Evolutionary conservation across 1,140 invertebrate genomes (phyloP).

Genomic region (Cotesia chilonis): DNA sequence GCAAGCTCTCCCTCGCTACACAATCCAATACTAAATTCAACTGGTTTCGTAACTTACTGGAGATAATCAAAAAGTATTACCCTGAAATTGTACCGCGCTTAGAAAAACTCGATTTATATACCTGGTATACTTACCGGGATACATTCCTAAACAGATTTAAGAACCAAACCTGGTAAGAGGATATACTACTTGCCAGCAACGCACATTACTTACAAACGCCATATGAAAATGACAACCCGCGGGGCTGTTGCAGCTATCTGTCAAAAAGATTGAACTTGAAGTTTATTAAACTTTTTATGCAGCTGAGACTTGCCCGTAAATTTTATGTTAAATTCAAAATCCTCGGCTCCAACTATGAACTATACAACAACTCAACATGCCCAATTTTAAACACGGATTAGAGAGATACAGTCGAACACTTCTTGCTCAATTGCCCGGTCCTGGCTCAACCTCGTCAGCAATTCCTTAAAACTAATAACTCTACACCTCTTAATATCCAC

Average conservation of each 20-base stretch:
- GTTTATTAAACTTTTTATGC: background rate
- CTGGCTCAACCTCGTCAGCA: background rate
- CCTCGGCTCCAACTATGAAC: too few relatives aligned
- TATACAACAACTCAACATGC: background rate
- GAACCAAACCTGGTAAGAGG: background rate
- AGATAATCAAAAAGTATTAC: background rate
- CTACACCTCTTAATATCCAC: constrained; percentile 9
- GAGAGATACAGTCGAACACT: background rate
- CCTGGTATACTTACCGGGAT: background rate
- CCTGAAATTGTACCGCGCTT: background rate
- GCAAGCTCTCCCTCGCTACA: too few relatives aligned
- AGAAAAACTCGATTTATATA: background rate
- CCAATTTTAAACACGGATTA: background rate
- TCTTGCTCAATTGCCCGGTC: background rate
- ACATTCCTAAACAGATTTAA: background rate
- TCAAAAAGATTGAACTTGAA: background rate
- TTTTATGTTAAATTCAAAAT: background rate
- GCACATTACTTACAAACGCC: background rate
- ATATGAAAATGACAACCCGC: too few relatives aligned
- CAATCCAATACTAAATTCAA: too few relatives aligned
- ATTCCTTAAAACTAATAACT: background rate
- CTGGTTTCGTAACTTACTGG: background rate
- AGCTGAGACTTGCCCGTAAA: constrained; percentile 10
- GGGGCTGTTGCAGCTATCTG: background rate
- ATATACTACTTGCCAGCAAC: background rate